Percentiles rank a stretch among this genome's conserved stretches.
These are phyloP conservation scores for Lasioglossum albipes DNA, from an alignment of 1,140 invertebrate species.

Conservation along the genomic window DNA sequence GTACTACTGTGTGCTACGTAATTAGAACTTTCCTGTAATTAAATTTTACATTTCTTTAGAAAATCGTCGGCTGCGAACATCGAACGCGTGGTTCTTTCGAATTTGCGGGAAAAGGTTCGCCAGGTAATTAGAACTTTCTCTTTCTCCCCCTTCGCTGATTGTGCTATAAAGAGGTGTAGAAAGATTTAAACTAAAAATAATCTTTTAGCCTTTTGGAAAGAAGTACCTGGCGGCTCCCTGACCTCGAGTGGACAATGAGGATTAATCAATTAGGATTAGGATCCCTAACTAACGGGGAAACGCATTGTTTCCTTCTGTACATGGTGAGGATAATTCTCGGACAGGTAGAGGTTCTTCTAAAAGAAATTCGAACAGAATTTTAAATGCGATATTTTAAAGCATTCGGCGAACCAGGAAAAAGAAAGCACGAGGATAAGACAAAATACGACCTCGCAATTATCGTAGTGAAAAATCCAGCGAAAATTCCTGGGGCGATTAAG, in stretches of 20 bases:
- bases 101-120: not conserved
- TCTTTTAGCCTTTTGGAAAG: too few relatives aligned
- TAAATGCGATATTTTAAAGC: not conserved
- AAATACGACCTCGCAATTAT: conserved; percentile 18
- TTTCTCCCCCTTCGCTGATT: not conserved
- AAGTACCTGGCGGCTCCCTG: too few relatives aligned
- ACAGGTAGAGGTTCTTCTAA: too few relatives aligned
- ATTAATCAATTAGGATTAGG: conserved; percentile 42
- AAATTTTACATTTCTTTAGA: not conserved
- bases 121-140: not conserved
- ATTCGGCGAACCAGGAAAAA: not conserved
- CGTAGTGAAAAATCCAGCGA: not conserved
- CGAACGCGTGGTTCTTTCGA: not conserved
- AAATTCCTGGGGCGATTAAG: conserved; percentile 30
- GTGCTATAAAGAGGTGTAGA: too few relatives aligned
- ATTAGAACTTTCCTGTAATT: not conserved
- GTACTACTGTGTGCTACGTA: not conserved
- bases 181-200: not conserved
- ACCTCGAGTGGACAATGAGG: conserved; percentile 1
- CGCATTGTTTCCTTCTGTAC: not conserved
- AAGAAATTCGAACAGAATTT: too few relatives aligned
- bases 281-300: conserved; percentile 54
- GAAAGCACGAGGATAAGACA: not conserved
- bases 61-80: not conserved
- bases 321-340: not conserved